A percentile compares a stretch with the other conserved stretches of the same genome.
Conservation (phyloP, 2,797 vertebrate species). For the Smutsia gigantea region DNA sequence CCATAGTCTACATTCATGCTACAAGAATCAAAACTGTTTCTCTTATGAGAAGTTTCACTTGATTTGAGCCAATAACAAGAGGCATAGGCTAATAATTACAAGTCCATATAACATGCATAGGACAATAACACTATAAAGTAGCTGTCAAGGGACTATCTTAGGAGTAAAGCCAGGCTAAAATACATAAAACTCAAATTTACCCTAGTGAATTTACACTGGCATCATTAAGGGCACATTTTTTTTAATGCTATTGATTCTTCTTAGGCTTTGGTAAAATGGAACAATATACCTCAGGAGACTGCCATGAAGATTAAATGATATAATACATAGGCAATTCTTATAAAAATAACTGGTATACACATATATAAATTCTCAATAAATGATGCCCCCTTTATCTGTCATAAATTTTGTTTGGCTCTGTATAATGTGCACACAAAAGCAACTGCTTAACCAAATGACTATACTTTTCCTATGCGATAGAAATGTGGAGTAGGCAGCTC, state of each 20-base stretch:
- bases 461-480: neutral
- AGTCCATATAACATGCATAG: neutral
- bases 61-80: neutral
- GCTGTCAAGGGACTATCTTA: neutral
- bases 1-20: neutral
- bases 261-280: slow-evolving; percentile 13
- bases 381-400: neutral
- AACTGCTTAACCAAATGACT: slow-evolving; percentile 20
- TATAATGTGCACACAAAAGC: neutral
- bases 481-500: neutral
- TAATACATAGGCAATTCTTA: neutral
- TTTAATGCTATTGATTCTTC: neutral
- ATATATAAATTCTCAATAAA: neutral
- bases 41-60: neutral
- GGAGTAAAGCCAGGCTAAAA: neutral
- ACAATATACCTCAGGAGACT: neutral
- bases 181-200: slow-evolving; percentile 5
- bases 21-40: neutral
- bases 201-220: neutral
- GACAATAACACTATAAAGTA: slow-evolving; percentile 18
- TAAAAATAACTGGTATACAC: neutral
- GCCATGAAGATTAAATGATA: neutral
- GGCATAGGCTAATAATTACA: neutral
- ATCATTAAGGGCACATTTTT: neutral
- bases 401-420: neutral